Percentiles rank a stretch among this genome's conserved stretches.
phyloP scores from a whole-genome alignment of 1,140 invertebrate species.

The Aphaenogaster rudis region DNA sequence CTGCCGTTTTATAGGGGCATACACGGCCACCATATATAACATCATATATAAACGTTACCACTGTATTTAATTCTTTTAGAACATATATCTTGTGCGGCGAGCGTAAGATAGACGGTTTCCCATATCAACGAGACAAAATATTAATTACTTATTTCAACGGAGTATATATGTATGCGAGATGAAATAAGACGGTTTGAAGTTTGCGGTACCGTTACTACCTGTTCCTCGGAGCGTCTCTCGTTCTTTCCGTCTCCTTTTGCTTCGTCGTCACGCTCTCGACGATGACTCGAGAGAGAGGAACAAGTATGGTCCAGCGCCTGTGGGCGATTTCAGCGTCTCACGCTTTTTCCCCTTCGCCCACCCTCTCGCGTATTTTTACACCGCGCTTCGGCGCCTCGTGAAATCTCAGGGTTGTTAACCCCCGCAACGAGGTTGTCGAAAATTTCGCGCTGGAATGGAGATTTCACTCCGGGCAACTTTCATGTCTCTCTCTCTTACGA shows the following conservation, averaged over 20 bases:
- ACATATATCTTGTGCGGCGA: neutral
- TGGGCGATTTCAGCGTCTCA: neutral
- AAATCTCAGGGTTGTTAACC: conserved; percentile 69
- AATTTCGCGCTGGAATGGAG: conserved; percentile 29
- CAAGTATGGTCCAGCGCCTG: conserved; percentile 8
- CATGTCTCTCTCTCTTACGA: conserved; percentile 2
- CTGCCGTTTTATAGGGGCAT: too few relatives aligned
- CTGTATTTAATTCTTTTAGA: neutral
- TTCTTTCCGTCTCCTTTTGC: neutral
- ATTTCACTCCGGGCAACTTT: conserved; percentile 53
- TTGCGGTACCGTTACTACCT: conserved; percentile 75
- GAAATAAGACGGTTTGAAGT: conserved; percentile 36
- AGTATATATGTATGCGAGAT: conserved; percentile 50
- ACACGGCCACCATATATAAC: neutral
- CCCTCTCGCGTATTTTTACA: conserved; percentile 23
- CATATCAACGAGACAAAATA: neutral
- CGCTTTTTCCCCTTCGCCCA: conserved; percentile 1
- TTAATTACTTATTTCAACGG: conserved; percentile 43
- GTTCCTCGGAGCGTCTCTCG: conserved; percentile 66
- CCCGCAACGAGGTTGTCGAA: conserved; percentile 54
- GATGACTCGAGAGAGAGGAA: conserved; percentile 14
- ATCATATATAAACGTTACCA: neutral
- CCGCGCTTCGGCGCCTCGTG: neutral
- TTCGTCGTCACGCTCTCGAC: conserved; percentile 32
- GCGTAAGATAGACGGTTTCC: neutral